Conservation (phyloP, 2,797 vertebrate species). For the Tangara arthus region DNA sequence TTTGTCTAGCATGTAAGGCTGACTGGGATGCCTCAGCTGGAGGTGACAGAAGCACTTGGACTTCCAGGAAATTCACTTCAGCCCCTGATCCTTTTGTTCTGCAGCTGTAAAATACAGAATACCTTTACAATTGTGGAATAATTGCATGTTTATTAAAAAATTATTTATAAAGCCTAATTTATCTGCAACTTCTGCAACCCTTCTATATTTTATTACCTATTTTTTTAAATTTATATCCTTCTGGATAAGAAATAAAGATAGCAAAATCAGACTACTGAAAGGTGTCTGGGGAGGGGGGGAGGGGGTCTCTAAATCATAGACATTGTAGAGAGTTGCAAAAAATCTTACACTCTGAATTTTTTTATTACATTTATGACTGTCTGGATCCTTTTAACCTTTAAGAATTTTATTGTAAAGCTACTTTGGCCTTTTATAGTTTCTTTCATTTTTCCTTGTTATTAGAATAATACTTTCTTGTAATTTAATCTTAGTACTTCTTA, state of each 20-base stretch:
- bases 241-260: neutral
- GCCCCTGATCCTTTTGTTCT: neutral
- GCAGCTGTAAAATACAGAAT: neutral
- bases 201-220: neutral
- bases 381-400: conserved; percentile 10
- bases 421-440: neutral
- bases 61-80: neutral
- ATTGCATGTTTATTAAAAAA: neutral
- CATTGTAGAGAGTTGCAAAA: neutral
- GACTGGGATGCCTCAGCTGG: neutral
- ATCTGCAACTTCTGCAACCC: neutral
- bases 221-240: neutral
- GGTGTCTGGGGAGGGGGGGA: neutral
- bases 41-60: neutral
- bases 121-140: neutral
- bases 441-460: neutral
- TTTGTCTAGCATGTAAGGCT: neutral
- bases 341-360: neutral
- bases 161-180: neutral
- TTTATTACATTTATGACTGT: neutral
- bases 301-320: neutral
- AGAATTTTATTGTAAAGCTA: neutral
- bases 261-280: neutral
- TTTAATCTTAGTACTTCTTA: neutral
- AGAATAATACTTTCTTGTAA: neutral